Base-by-base conservation (phyloP, 2,113 vertebrate species). In the Pedionomus torquatus region DNA sequence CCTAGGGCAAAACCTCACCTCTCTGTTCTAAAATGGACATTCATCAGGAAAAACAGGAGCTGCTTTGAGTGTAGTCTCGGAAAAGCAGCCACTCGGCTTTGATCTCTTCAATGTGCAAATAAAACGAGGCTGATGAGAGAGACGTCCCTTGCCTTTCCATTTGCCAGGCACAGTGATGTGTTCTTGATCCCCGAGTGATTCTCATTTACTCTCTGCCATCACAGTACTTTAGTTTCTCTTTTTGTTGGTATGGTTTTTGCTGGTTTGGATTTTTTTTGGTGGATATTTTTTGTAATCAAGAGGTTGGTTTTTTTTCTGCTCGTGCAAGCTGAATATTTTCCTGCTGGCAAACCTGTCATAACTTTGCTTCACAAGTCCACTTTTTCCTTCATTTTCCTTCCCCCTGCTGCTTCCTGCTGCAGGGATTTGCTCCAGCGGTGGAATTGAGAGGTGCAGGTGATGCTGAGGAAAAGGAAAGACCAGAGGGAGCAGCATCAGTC, bases 21-120 rank as follows among this genome's bases (percentile, higher is more conserved):
- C 30, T n/a, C 43, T 1, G 0, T 3, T 55, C 31, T n/a, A 31
- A 70, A 65, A 16, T 3, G 31, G 33, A 37, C 31, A 28, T 49
- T 46, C 25, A 26, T 17, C 52, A 60, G 10, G 58, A 37, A 39
- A 83, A 91, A 21, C 37, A 30, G 4, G 3, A n/a, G 28, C 20
- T 44, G 1, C 30, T 51, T 61, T 6, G 65, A 49, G 35, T 2
- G 16, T 16, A 31, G 65, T 10, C 33, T 58, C 65, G 24, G 39
- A 44, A 60, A 17, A 25, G 15, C 13, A 33, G 14, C 39, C 2
- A 2, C 13, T 51, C 49, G 76, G 52, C 93, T 60, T 77, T 58
- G 20, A 44, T 19, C 43, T 71, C 43, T 48, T 44, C 54, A 44
- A 8, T 24, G 25, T 37, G 30, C 58, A 41, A 30, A 44, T 19